Evolutionary conservation across 2,888 invertebrate species (phyloP).

Genomic region (Matsumyia berberina): DNA sequence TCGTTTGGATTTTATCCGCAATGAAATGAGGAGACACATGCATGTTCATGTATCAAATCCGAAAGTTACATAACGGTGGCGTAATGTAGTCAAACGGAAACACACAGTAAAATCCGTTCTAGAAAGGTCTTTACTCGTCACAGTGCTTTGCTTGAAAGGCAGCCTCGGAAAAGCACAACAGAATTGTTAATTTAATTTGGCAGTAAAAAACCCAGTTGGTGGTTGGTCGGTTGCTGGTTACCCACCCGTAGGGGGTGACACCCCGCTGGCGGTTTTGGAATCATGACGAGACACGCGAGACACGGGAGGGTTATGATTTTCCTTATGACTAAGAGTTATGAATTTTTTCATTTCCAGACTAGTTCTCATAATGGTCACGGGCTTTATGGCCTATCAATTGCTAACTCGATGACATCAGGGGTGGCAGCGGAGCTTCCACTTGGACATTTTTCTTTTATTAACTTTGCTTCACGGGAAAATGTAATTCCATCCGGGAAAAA

Average conservation of each 20-base stretch:
- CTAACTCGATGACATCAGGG: constrained; percentile 1
- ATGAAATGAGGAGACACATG: neutral
- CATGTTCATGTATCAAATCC: neutral
- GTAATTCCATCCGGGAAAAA: too few relatives aligned
- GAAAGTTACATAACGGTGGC: neutral
- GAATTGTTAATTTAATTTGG: constrained; percentile 48
- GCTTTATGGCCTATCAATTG: neutral
- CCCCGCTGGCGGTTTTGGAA: neutral
- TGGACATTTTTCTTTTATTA: too few relatives aligned
- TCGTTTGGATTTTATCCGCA: neutral
- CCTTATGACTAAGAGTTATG: neutral
- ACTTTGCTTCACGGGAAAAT: too few relatives aligned
- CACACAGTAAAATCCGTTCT: neutral
- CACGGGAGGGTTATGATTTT: constrained; percentile 8
- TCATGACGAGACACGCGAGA: neutral
- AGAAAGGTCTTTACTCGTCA: neutral
- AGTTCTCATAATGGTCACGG: neutral
- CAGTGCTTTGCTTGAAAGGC: neutral
- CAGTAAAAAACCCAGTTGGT: constrained; percentile 27
- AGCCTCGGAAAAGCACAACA: constrained; percentile 1
- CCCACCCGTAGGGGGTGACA: too few relatives aligned
- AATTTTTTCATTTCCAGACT: neutral
- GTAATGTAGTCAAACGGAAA: neutral
- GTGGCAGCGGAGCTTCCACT: too few relatives aligned
- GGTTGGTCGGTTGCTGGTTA: constrained; percentile 8